phyloP scores from a whole-genome alignment of 1,140 invertebrate genomes.

The Ptiloglossa arizonensis region DNA sequence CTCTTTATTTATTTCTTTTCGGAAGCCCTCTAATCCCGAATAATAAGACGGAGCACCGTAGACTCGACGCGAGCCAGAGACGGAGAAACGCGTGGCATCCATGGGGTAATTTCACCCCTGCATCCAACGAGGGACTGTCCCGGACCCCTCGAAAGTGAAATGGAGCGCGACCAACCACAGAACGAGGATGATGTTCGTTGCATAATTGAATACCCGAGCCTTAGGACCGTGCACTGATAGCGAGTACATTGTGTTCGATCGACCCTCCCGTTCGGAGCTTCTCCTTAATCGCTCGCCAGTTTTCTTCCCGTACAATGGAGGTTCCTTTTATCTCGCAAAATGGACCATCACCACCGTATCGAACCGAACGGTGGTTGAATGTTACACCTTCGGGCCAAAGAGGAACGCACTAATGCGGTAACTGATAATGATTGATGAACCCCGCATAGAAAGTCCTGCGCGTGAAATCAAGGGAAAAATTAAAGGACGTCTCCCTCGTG shows the following conservation, averaged over 20 bases:
- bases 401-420: neutral
- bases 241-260: slow-evolving; percentile 24
- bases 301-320: slow-evolving; percentile 20
- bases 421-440: neutral
- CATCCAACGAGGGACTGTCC: slow-evolving; percentile 52
- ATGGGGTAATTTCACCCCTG: slow-evolving; percentile 42
- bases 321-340: neutral
- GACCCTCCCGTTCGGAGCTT: slow-evolving; percentile 11
- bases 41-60: neutral
- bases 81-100: slow-evolving; percentile 29
- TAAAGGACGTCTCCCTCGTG: neutral
- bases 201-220: slow-evolving; percentile 64
- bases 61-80: neutral
- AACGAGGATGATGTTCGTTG: slow-evolving; percentile 66
- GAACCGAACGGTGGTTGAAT: slow-evolving; percentile 1
- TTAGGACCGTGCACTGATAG: slow-evolving; percentile 16
- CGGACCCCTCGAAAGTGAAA: slow-evolving; percentile 56
- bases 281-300: slow-evolving; percentile 33
- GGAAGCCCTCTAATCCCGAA: neutral
- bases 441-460: too few species aligned
- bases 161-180: slow-evolving; percentile 64
- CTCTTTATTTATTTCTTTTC: neutral
- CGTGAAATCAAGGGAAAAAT: neutral
- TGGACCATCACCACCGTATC: neutral
- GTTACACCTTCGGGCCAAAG: neutral